These are phyloP conservation scores for Gymnoscopelus braueri DNA, from an alignment of 2,797 vertebrate species.

Conservation along the genomic window DNA sequence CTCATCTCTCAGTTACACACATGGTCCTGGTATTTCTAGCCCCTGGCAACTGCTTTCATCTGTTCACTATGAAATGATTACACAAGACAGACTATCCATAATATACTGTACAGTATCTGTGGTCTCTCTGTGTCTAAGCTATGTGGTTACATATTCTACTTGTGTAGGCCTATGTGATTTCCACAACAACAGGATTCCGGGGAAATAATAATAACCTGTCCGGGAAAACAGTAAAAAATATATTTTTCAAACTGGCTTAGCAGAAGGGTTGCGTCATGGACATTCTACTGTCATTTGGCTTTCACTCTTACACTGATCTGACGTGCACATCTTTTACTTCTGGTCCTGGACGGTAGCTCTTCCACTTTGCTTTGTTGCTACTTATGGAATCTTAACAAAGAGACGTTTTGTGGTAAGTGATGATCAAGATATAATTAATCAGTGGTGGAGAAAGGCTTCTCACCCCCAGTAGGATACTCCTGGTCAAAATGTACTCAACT, in stretches of 20 bases:
- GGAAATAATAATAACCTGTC: neutral
- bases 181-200: neutral
- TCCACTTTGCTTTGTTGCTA: no score
- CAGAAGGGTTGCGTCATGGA: neutral
- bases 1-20: constrained; percentile 40
- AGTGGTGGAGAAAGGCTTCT: no score
- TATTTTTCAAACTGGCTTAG: neutral
- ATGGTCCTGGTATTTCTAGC: constrained; percentile 66
- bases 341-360: neutral
- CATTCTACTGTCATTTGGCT: neutral
- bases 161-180: neutral
- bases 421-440: no score
- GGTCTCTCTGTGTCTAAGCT: constrained; percentile 1
- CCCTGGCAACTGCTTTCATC: constrained; percentile 74
- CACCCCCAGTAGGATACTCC: no score
- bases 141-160: constrained; percentile 1
- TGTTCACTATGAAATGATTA: constrained; percentile 44
- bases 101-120: constrained; percentile 39
- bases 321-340: neutral
- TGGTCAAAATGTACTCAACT: no score
- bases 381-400: no score
- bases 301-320: neutral
- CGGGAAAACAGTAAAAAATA: constrained; percentile 8
- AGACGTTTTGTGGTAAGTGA: no score
- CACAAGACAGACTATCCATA: constrained; percentile 36